These are phyloP conservation scores for Ardeotis arabs DNA, from an alignment of 2,113 vertebrate genomes.

Conservation along the genomic window DNA sequence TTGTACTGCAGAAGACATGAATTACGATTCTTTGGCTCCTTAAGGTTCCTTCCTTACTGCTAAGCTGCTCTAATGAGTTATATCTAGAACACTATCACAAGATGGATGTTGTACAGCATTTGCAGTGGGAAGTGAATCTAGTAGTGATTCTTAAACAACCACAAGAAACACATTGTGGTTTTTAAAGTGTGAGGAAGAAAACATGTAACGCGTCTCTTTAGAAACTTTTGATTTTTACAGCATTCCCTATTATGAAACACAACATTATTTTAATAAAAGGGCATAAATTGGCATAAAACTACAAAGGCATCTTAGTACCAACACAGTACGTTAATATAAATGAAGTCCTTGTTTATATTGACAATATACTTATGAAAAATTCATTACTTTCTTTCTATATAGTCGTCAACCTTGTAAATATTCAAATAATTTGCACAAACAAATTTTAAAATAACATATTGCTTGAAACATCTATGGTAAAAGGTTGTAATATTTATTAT, in stretches of 20 bases:
- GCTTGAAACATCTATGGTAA: not conserved
- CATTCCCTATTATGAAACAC: not conserved
- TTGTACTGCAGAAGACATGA: constrained; percentile 50
- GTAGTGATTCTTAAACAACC: not conserved
- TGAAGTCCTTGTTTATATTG: not conserved
- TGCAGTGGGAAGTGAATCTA: not conserved
- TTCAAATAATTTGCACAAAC: not conserved
- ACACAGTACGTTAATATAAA: not conserved
- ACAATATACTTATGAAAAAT: not conserved
- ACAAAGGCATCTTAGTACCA: not conserved
- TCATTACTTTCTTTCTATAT: not conserved
- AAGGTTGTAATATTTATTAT: not conserved
- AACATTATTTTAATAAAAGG: not conserved
- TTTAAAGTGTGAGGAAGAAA: not conserved
- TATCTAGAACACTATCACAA: not conserved
- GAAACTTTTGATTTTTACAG: not conserved
- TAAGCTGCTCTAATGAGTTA: constrained; percentile 45
- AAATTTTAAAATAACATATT: not conserved
- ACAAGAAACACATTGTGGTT: not conserved
- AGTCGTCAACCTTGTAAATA: not conserved
- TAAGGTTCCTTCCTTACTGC: constrained; percentile 62
- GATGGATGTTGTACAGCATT: constrained; percentile 14
- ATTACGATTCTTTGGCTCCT: constrained; percentile 52
- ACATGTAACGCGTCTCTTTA: not conserved
- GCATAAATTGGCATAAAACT: not conserved